These are phyloP conservation scores for Danaus chrysippus DNA, from an alignment of 2,888 invertebrate species.

Conservation along the genomic window DNA sequence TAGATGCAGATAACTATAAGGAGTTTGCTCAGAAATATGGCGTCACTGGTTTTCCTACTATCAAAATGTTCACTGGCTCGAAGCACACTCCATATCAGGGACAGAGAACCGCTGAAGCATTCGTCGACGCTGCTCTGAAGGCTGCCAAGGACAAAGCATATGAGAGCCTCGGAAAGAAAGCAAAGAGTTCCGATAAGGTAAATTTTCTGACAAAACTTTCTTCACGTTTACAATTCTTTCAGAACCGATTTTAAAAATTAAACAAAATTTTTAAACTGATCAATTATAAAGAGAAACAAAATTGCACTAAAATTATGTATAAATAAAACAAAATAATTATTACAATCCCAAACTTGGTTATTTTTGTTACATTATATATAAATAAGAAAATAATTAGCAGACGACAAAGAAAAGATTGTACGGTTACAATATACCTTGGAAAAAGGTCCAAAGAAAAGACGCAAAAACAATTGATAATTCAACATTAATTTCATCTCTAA, in stretches of 20 bases:
- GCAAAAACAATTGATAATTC: conserved; percentile 35
- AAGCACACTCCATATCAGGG: conserved; percentile 94
- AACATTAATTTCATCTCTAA: conserved; percentile 34
- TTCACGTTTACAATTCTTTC: conserved; percentile 31
- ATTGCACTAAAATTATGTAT: neutral
- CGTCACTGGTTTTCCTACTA: conserved; percentile 95
- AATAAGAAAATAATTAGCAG: conserved; percentile 13
- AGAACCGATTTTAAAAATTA: conserved; percentile 15
- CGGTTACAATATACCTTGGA: conserved; percentile 64
- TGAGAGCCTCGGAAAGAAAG: conserved; percentile 82
- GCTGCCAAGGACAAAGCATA: conserved; percentile 87
- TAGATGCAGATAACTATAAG: conserved; percentile 94
- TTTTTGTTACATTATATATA: neutral
- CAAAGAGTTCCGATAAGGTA: conserved; percentile 68
- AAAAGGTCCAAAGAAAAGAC: conserved; percentile 33
- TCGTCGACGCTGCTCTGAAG: conserved; percentile 91
- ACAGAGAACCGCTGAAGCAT: conserved; percentile 89
- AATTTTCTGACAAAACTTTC: conserved; percentile 35
- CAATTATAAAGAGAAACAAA: too few relatives aligned
- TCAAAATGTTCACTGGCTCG: conserved; percentile 94
- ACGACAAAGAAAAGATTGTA: conserved; percentile 34
- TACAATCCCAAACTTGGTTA: neutral
- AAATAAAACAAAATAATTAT: conserved; percentile 1
- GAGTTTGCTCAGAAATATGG: conserved; percentile 88
- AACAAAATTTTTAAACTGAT: conserved; percentile 14